Evolutionary conservation across 2,888 invertebrate species (phyloP).

Genomic region (Microctonus aethiopoides): DNA sequence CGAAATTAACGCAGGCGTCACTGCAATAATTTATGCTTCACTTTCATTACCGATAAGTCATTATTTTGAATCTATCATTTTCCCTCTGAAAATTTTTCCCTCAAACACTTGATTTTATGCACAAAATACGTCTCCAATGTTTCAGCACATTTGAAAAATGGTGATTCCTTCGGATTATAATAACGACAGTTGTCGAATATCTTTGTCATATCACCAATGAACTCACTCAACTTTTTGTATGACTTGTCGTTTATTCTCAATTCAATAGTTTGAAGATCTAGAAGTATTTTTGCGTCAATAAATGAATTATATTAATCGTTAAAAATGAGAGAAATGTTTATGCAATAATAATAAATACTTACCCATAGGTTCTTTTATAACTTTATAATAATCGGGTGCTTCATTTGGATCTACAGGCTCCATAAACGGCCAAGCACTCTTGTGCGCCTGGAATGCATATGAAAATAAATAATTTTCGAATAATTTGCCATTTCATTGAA

Average conservation of each 20-base stretch:
- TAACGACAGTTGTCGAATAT: slow-evolving; percentile 99
- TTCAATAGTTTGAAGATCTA: slow-evolving; percentile 95
- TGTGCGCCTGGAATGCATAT: slow-evolving; percentile 77
- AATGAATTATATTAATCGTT: slow-evolving; percentile 9
- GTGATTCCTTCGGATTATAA: slow-evolving; percentile 95
- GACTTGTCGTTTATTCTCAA: slow-evolving; percentile 83
- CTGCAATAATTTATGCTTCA: neutral
- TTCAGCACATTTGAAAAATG: slow-evolving; percentile 96
- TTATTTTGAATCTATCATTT: slow-evolving; percentile 51
- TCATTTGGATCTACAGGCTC: slow-evolving; percentile 96
- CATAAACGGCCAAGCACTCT: slow-evolving; percentile 98
- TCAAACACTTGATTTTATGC: slow-evolving; percentile 89
- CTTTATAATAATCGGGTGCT: slow-evolving; percentile 96
- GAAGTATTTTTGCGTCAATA: slow-evolving; percentile 50
- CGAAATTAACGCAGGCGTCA: neutral
- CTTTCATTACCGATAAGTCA: neutral
- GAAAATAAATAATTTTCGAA: neutral
- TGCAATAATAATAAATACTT: slow-evolving; percentile 59
- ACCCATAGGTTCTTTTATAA: slow-evolving; percentile 97
- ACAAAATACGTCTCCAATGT: slow-evolving; percentile 95
- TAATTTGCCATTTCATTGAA: neutral
- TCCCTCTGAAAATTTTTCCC: slow-evolving; percentile 82
- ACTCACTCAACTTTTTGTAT: slow-evolving; percentile 91
- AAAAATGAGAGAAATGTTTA: slow-evolving; percentile 81
- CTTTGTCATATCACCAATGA: slow-evolving; percentile 97